These are phyloP conservation scores for Puntigrus tetrazona DNA, from an alignment of 2,113 vertebrate species.

Conservation along the genomic window DNA sequence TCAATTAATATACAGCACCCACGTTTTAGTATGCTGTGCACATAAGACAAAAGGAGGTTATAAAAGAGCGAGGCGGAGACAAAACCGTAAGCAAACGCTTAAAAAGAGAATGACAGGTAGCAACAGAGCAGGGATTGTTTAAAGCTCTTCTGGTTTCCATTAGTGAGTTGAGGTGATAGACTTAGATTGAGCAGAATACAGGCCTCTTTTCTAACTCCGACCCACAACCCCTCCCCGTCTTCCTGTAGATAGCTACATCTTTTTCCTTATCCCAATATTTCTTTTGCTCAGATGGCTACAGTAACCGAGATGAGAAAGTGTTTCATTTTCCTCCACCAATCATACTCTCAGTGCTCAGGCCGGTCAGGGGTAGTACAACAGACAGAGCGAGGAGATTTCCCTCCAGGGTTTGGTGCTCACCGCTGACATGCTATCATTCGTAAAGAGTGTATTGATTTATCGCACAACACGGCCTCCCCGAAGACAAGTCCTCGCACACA, in stretches of 20 bases:
- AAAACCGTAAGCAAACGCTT: conserved; percentile 34
- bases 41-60: neutral
- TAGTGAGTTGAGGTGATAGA: conserved; percentile 59
- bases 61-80: conserved; percentile 3
- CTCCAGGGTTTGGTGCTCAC: conserved; percentile 7
- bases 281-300: conserved; percentile 16
- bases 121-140: conserved; percentile 80
- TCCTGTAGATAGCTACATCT: conserved; percentile 51
- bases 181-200: conserved; percentile 73
- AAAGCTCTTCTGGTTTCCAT: conserved; percentile 82
- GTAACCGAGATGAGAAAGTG: neutral
- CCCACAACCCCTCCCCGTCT: conserved; percentile 37
- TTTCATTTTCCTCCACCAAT: conserved; percentile 35
- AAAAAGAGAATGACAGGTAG: conserved; percentile 64
- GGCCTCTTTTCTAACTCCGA: conserved; percentile 66
- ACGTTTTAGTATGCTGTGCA: neutral
- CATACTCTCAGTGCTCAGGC: neutral
- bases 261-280: conserved; percentile 42
- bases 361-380: conserved; percentile 19
- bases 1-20: neutral
- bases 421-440: conserved; percentile 7
- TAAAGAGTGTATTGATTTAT: conserved; percentile 21
- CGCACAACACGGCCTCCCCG: conserved; percentile 20
- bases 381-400: neutral
- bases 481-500: conserved; percentile 14